Percentiles rank a stretch among this genome's conserved stretches.
These are phyloP conservation scores for Drosophila siamana DNA, from an alignment of 2,888 invertebrate genomes.

Conservation along the genomic window DNA sequence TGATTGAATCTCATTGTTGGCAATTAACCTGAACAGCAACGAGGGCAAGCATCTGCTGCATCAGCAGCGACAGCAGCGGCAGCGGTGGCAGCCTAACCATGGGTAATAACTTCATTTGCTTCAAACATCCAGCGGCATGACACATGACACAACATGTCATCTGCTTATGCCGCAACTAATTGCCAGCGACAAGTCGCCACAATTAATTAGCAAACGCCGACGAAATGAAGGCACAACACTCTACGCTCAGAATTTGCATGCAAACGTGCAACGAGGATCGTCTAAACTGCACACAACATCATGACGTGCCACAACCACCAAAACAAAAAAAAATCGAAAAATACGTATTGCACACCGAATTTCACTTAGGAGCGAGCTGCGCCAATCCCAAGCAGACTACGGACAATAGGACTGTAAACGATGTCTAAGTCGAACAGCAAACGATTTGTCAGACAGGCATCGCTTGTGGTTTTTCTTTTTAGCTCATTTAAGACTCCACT, in stretches of 20 bases:
- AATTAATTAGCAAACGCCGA: constrained; percentile 76
- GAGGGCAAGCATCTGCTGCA: constrained; percentile 49
- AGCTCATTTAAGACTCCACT: constrained; percentile 74
- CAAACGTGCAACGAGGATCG: constrained; percentile 21
- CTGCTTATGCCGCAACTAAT: constrained; percentile 68
- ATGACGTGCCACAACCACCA: constrained; percentile 6
- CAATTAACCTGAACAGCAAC: constrained; percentile 75
- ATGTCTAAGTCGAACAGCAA: constrained; percentile 61
- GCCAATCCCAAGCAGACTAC: constrained; percentile 43
- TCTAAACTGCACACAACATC: neutral
- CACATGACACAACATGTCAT: constrained; percentile 77
- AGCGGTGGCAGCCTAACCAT: neutral
- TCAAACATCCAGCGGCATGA: constrained; percentile 47
- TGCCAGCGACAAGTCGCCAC: constrained; percentile 71
- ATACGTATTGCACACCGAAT: constrained; percentile 63
- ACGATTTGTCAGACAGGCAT: constrained; percentile 72
- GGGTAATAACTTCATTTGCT: constrained; percentile 72
- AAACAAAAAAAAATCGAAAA: constrained; percentile 38
- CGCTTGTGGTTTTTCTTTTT: constrained; percentile 27
- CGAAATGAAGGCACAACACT: constrained; percentile 21
- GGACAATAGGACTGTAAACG: constrained; percentile 39
- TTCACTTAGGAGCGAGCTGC: constrained; percentile 62
- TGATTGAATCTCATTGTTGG: constrained; percentile 81
- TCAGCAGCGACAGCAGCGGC: constrained; percentile 22
- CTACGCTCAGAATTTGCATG: constrained; percentile 56